Base-by-base conservation (phyloP, 2,888 invertebrate genomes). In the Endotricha flammealis region DNA sequence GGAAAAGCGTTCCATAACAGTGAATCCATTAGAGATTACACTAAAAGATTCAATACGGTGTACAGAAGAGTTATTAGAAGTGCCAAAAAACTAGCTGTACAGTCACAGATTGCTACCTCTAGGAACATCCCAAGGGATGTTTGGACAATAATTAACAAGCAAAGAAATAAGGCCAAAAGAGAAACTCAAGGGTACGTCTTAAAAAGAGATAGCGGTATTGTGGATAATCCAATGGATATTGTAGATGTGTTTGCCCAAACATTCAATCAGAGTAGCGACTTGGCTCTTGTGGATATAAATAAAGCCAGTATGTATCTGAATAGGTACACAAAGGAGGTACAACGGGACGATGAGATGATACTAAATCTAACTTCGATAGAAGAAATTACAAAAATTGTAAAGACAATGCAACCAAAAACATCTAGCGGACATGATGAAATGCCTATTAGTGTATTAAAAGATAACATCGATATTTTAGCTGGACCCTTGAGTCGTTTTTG, bases 351-450 rank as follows among this genome's bases (percentile, higher is more conserved):
- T 8, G 1, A 4, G 5, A 22, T 5, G 23, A 12, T 5, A 22
- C 31, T 22, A 2, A 23, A n/a, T n/a, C n/a, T n/a, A n/a, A n/a
- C n/a, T n/a, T n/a, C n/a, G n/a, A n/a, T n/a, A n/a, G n/a, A n/a
- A n/a, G 38, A 38, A 12, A 24, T 29, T 9, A 16, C 9, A 17
- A 30, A 28, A 12, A 12, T 35, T 12, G 9, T 39, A 7, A 16
- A 23, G 10, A 12, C n/a, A 8, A 39, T 39, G 32, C 31, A 39
- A 14, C 13, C 20, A 16, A 36, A 36, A 32, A 40, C 11, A 4
- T 40, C 39, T 7, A 32, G 24, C 13, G 32, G 36, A 1, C 29
- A 13, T 29, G 36, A 36, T 29, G 35, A 35, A 13, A 22, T 39
- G 17, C 27, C 30, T 2, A 39, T 39, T 1, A 12, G n/a, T 13